phyloP scores from a whole-genome alignment of 2,113 vertebrate species.

The Brachyhypopomus occidentalis region DNA sequence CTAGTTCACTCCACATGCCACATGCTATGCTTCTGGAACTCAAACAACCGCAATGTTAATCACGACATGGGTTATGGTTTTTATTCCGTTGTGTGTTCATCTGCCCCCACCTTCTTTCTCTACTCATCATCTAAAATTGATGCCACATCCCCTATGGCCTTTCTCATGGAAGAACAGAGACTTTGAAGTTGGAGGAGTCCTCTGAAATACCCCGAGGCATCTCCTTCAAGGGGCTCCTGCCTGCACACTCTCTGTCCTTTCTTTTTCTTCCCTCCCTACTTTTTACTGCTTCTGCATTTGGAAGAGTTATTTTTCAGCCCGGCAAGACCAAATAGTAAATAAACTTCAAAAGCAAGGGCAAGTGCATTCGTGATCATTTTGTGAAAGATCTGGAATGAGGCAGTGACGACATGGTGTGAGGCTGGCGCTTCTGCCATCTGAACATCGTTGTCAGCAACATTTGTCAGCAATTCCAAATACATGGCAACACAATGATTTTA shows the following conservation, averaged over 20 bases:
- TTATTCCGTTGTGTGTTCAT: constrained; percentile 58
- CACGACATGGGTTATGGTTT: constrained; percentile 46
- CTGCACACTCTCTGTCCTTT: constrained; percentile 25
- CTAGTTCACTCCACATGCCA: constrained; percentile 21
- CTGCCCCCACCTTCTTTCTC: constrained; percentile 45
- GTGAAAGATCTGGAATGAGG: neutral
- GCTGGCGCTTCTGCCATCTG: neutral
- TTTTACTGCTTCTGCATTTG: constrained; percentile 42
- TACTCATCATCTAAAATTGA: constrained; percentile 72
- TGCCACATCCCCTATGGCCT: constrained; percentile 63
- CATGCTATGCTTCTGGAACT: constrained; percentile 48
- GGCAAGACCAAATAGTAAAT: constrained; percentile 43
- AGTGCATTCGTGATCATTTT: constrained; percentile 26
- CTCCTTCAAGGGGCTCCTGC: constrained; percentile 59
- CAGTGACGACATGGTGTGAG: neutral
- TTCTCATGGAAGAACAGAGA: constrained; percentile 63
- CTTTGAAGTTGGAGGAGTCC: constrained; percentile 73
- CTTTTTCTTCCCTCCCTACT: constrained; percentile 16
- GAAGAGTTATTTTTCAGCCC: constrained; percentile 38
- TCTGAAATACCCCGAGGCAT: constrained; percentile 66
- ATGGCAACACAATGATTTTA: neutral
- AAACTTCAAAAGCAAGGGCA: constrained; percentile 49
- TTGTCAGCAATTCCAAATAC: neutral
- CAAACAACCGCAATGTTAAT: constrained; percentile 43
- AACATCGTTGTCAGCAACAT: neutral